Percentiles rank a stretch among this genome's conserved stretches.
Evolutionary conservation across 1,140 invertebrate species (phyloP).

Genomic region (Heliothis virescens): DNA sequence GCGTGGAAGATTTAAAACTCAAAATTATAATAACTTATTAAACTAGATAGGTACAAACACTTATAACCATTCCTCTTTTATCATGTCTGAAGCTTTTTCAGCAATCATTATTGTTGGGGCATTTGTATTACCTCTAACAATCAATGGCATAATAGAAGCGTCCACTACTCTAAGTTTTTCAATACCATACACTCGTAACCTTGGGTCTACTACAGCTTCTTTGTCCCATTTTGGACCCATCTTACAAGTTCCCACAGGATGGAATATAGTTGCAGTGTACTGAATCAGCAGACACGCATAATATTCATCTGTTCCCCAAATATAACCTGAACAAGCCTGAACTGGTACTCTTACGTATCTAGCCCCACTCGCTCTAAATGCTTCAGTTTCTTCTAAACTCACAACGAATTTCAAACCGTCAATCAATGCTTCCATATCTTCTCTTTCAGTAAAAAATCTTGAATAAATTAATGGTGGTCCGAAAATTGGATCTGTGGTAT

Average conservation of each 20-base stretch:
- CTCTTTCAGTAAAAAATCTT: conserved; percentile 90
- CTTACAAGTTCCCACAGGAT: conserved; percentile 93
- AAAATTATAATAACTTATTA: background rate
- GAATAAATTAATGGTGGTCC: conserved; percentile 93
- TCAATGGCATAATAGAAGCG: conserved; percentile 90
- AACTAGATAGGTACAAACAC: background rate
- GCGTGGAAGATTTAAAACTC: background rate
- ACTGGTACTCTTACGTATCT: conserved; percentile 87
- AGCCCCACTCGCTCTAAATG: conserved; percentile 87
- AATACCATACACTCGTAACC: conserved; percentile 90
- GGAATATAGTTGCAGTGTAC: conserved; percentile 91
- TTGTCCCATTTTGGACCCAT: conserved; percentile 92
- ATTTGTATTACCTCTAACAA: conserved; percentile 88
- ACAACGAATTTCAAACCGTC: conserved; percentile 87
- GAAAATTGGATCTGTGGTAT: conserved; percentile 89
- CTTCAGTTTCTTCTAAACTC: conserved; percentile 86
- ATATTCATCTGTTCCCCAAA: conserved; percentile 89
- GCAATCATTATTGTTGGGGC: conserved; percentile 88
- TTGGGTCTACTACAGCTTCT: conserved; percentile 90
- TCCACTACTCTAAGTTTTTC: conserved; percentile 91
- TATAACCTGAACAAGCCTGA: conserved; percentile 87
- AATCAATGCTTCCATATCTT: conserved; percentile 88
- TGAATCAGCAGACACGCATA: conserved; percentile 89
- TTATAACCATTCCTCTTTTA: conserved; percentile 86
- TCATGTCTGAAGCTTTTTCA: conserved; percentile 88